Base-by-base conservation (phyloP, 2,797 vertebrate genomes). In the Carapus acus region DNA sequence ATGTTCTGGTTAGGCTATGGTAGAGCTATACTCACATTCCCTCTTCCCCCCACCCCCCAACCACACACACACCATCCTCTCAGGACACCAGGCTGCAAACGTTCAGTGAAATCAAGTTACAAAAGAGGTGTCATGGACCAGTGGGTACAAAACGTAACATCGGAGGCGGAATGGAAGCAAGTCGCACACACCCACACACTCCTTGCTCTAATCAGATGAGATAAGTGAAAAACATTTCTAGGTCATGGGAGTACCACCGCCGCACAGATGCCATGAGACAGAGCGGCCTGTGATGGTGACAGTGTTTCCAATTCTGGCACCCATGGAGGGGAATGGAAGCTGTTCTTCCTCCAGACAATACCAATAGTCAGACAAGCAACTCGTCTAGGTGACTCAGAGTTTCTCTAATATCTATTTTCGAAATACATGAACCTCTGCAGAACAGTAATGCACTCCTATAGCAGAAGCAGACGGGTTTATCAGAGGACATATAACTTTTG, bases 61-160 rank as follows among this genome's bases (percentile, higher is more conserved):
- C n/a, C n/a, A n/a, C n/a, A n/a, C n/a, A n/a, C n/a, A n/a, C n/a
- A n/a, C n/a, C n/a, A 33, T 36, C 8, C 5, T 43, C 6, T 33
- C 16, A 36, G 8, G 29, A 54, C 23, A 15, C 8, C 3, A 23
- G 6, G 47, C 38, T 4, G 9, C 1, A 12, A 41, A 27, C 46
- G 42, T 42, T 52, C 20, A 52, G 16, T 11, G 38, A 1, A 68
- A 53, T 58, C 23, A 44, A 38, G 56, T 43, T 2, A 13, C 9
- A 13, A 23, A 46, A 18, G 24, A 20, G 43, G 31, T 44, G 40
- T 38, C 23, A 46, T 20, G 11, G 1, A 18, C 15, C 3, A 38
- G 57, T 22, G 18, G 38, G 34, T 57, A 38, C 16, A 64, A 34
- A 61, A 14, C 34, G n/a, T 42, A 42, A 43, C 19, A 60, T 3